phyloP scores from a whole-genome alignment of 2,113 vertebrate species.

The Thamnaconus septentrionalis region DNA sequence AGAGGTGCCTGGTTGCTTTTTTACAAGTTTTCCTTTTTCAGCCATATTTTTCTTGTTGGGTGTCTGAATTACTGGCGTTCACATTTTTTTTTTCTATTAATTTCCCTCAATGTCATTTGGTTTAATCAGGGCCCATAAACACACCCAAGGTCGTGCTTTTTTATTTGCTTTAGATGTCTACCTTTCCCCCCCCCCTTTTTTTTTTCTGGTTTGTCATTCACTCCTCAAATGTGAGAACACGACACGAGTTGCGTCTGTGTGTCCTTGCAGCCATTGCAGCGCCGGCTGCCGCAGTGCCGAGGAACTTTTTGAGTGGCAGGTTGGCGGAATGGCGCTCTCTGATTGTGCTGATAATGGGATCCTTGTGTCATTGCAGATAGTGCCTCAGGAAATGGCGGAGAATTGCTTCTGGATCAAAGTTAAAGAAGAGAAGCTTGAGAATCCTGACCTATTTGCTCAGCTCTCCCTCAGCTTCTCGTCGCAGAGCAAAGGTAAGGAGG shows the following conservation, averaged over 20 bases:
- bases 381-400: slow-evolving; percentile 92
- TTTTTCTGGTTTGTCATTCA: no score
- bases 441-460: slow-evolving; percentile 89
- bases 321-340: slow-evolving; percentile 59
- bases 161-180: slow-evolving; percentile 14
- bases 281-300: background rate
- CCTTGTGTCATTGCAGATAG: slow-evolving; percentile 86
- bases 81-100: slow-evolving; percentile 15
- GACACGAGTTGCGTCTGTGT: no score
- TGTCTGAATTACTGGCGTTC: slow-evolving; percentile 8
- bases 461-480: slow-evolving; percentile 89
- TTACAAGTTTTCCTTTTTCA: slow-evolving; percentile 10
- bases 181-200: no score
- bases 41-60: background rate
- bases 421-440: slow-evolving; percentile 93
- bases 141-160: slow-evolving; percentile 29
- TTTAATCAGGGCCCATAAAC: background rate
- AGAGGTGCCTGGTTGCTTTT: slow-evolving; percentile 9
- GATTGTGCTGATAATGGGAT: slow-evolving; percentile 71
- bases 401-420: slow-evolving; percentile 98
- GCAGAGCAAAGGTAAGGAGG: slow-evolving; percentile 87
- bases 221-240: no score
- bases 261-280: no score
- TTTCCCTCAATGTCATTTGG: background rate
- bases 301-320: slow-evolving; percentile 70